Evolutionary conservation across 2,797 vertebrate genomes (phyloP).

Genomic region (Sylvia borin): DNA sequence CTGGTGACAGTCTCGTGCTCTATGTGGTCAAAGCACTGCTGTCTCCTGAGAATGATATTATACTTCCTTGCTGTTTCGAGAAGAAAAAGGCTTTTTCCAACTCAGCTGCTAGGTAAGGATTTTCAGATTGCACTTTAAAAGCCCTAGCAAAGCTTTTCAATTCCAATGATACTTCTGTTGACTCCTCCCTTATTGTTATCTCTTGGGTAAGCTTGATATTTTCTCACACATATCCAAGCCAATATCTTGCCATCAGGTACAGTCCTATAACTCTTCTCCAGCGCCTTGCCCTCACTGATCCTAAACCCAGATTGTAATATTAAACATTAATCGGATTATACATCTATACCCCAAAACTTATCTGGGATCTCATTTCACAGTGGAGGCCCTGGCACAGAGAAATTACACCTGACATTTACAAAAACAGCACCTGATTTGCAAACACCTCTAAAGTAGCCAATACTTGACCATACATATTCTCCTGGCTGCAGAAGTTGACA

Average conservation of each 20-base stretch:
- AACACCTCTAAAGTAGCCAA: background rate
- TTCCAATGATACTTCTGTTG: background rate
- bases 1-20: background rate
- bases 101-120: background rate
- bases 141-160: background rate
- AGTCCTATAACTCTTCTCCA: background rate
- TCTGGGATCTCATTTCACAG: background rate
- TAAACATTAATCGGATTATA: background rate
- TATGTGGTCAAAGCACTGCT: background rate
- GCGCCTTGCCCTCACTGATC: background rate
- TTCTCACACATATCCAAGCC: background rate
- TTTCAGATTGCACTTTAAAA: background rate
- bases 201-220: background rate
- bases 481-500: too few species aligned
- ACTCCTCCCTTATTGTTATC: too few species aligned
- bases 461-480: background rate
- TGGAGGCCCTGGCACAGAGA: background rate
- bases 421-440: background rate
- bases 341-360: background rate
- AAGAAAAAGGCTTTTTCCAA: background rate
- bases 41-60: too few species aligned
- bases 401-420: background rate
- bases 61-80: too few species aligned
- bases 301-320: background rate
- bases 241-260: background rate